Evolutionary conservation across 2,113 vertebrate species (phyloP), one percentile per base, ranked within the genome.

Genomic region (Cyprinodon variegatus): DNA sequence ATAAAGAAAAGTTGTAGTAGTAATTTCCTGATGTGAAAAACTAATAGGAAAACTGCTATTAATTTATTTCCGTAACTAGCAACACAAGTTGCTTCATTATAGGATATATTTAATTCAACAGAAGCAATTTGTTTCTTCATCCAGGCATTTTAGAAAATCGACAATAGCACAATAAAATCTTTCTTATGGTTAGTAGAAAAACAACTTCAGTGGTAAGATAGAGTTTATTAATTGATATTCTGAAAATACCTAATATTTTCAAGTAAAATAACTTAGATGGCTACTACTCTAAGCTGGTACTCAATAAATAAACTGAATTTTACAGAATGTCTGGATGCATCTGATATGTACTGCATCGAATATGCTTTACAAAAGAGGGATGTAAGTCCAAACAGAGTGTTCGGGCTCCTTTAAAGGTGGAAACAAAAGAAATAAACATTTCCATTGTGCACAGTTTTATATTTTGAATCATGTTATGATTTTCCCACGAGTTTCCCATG

Each of bases 401-500:
- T n/a, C 17, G 20, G 50, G 17, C 7, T 57, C 50, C 50, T 57
- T 10, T 57, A 57, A 57, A 57, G 9, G 50, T 57, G 7, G 50
- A 57, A 57, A 57, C 50, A n/a, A 57, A 15, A 57, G 50, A n/a
- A 50, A 50, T 17, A 29, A 50, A 15, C 17, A 17, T 50, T 50
- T 15, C 48, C 17, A 50, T 50, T 38, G 14, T 62, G 10, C 39
- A 22, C 9, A 14, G 7, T 5, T 15, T 75, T 57, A 53, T 67
- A 11, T 78, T 67, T 12, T 38, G 13, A 65, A 7, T 48, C 46
- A 37, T 63, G 65, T 60, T 65, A n/a, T 2, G 17, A 57, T 75
- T 66, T 71, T 74, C 60, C 4, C 41, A 76, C 15, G 3, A n/a
- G 17, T 66, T 71, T 74, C 60, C 4, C 37, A 76, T 20, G 3